Conservation (phyloP, 2,888 invertebrate species). For the Cataglyphis albicans region DNA sequence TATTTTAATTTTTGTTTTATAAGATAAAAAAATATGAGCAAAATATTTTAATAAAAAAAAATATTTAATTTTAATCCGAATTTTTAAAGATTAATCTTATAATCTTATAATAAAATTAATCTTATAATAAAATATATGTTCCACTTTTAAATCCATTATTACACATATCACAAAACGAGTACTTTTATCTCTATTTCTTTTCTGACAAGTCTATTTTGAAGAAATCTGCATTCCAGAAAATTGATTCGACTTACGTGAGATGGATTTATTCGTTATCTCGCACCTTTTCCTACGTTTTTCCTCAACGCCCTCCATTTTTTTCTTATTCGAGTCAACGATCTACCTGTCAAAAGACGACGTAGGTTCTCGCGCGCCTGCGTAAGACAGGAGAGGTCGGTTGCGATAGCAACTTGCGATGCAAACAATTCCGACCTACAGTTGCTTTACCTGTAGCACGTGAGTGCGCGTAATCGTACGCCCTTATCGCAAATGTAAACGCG, state of each 20-base stretch:
- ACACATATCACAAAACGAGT: not conserved
- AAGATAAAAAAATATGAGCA: not conserved
- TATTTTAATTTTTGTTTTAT: not conserved
- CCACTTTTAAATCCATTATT: not conserved
- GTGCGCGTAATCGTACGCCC: slow-evolving; percentile 23
- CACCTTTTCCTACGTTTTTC: not conserved
- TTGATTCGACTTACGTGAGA: slow-evolving; percentile 1
- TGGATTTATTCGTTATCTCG: slow-evolving; percentile 6
- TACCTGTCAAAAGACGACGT: slow-evolving; percentile 19
- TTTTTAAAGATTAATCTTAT: not conserved
- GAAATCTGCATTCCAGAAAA: not conserved
- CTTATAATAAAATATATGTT: not conserved
- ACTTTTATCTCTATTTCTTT: not conserved
- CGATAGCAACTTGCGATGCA: slow-evolving; percentile 58
- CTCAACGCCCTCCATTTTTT: not conserved
- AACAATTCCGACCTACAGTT: slow-evolving; percentile 58
- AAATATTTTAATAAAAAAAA: not conserved
- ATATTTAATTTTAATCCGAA: slow-evolving; percentile 2
- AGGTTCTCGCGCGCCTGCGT: slow-evolving; percentile 36
- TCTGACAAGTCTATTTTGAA: not conserved
- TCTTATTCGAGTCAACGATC: slow-evolving; percentile 37
- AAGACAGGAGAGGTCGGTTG: slow-evolving; percentile 23
- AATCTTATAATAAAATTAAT: not conserved
- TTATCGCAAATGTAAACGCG: slow-evolving; percentile 34
- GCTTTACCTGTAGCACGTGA: slow-evolving; percentile 45